These are phyloP conservation scores for Brachionus plicatilis DNA, from an alignment of 1,140 invertebrate genomes.

Conservation along the genomic window DNA sequence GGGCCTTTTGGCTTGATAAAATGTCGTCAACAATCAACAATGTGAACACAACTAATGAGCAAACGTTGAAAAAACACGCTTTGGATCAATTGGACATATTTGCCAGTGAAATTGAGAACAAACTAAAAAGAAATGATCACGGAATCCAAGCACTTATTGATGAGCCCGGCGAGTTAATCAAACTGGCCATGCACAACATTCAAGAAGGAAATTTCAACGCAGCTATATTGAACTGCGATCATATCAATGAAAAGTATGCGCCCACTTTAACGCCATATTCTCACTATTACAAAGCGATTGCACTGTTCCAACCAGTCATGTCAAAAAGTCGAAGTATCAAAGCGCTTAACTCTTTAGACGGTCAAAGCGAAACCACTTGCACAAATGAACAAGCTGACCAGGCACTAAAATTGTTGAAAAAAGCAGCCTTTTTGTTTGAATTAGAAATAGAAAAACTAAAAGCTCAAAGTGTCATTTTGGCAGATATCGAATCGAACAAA, in stretches of 20 bases:
- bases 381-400: neutral
- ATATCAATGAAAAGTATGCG: neutral
- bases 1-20: constrained; percentile 19
- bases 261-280: neutral
- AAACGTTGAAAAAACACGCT: neutral
- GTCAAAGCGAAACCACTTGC: neutral
- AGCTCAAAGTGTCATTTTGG: neutral
- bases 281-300: neutral
- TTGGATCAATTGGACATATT: neutral
- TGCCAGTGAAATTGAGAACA: neutral
- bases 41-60: neutral
- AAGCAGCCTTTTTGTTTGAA: neutral
- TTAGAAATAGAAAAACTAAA: neutral
- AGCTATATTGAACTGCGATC: neutral
- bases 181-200: neutral
- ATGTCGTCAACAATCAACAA: neutral
- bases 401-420: neutral
- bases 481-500: neutral
- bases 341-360: neutral
- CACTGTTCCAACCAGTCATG: neutral
- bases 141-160: neutral
- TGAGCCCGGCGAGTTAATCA: neutral
- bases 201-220: neutral
- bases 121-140: neutral
- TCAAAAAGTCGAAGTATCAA: neutral